A percentile compares a stretch with the other conserved stretches of the same genome.
Conservation (phyloP, 1,140 invertebrate species). For the Drosophila triauraria region DNA sequence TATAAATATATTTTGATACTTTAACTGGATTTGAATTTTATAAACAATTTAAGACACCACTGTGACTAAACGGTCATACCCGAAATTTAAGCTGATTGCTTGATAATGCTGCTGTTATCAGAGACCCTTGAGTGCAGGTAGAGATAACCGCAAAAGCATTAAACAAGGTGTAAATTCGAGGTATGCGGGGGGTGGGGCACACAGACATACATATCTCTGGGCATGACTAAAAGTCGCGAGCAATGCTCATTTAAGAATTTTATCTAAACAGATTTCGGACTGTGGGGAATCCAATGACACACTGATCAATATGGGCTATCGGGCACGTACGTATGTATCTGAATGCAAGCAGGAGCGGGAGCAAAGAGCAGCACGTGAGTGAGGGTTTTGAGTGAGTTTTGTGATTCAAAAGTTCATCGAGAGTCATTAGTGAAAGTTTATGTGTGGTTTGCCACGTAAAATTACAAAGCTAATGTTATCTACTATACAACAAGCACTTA, state of each 20-base stretch:
- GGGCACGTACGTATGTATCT: slow-evolving; percentile 30
- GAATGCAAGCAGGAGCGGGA: slow-evolving; percentile 1
- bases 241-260: slow-evolving; percentile 34
- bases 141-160: slow-evolving; percentile 41
- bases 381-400: slow-evolving; percentile 21
- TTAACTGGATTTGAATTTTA: not conserved
- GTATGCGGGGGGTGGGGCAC: not conserved
- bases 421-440: slow-evolving; percentile 81
- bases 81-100: slow-evolving; percentile 38
- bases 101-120: slow-evolving; percentile 39
- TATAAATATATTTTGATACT: not conserved
- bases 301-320: slow-evolving; percentile 1
- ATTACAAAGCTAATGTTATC: slow-evolving; percentile 54
- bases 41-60: not conserved
- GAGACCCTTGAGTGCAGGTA: slow-evolving; percentile 16
- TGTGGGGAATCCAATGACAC: slow-evolving; percentile 28
- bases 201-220: slow-evolving; percentile 5
- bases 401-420: slow-evolving; percentile 66
- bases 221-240: slow-evolving; percentile 29
- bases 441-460: slow-evolving; percentile 66
- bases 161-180: slow-evolving; percentile 47
- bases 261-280: slow-evolving; percentile 8
- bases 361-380: slow-evolving; percentile 22
- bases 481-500: slow-evolving; percentile 10
- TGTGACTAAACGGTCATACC: slow-evolving; percentile 12